Evolutionary conservation across 1,140 invertebrate genomes (phyloP), one percentile per base, ranked within the genome.

Genomic region (Apis cerana): DNA sequence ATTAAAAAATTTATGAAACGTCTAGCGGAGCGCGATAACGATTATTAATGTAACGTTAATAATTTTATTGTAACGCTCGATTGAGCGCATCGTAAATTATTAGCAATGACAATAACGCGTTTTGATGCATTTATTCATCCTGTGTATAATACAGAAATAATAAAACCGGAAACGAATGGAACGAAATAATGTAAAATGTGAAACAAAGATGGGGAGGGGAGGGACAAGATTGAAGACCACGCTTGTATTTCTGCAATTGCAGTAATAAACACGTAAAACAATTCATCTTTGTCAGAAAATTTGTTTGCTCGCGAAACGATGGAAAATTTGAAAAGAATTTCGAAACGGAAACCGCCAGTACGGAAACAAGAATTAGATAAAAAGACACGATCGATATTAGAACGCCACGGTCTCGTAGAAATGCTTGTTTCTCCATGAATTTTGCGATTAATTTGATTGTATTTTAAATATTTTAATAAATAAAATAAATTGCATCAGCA

Each of bases 31-130:
- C 62, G 62, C 64, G 75, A 65, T 43, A 52, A 68, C 52, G 59
- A 68, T 67, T 54, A 27, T 65, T 77, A 67, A 67, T 77, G 52
- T 54, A 33, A 77, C 52, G 52, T 65, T 56, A 77, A 68, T 77
- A 68, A 76, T 65, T 52, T 21, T 11, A 33, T 43, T 48, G 21
- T 23, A 33, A 43, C 64, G 75, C 8, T 12, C 62, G 62, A 33
- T 4, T 27, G 27, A 19, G 9, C 33, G 33, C 62, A 64, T 33
- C 27, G 27, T 52, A 58, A 77, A 68, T 77, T n/a, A 65, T 67
- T 58, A 21, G 15, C 52, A n/a, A 54, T 19, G 33, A 23, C 62
- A 23, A 75, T 48, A 50, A n/a, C 43, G 64, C 33, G 43, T 19
- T 10, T 43, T 33, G 19, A 67, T 43, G 64, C 50, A 21, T 77